Percentiles rank a stretch among this genome's conserved stretches.
Evolutionary conservation across 2,888 invertebrate genomes (phyloP).

Genomic region (Graphium colonna): DNA sequence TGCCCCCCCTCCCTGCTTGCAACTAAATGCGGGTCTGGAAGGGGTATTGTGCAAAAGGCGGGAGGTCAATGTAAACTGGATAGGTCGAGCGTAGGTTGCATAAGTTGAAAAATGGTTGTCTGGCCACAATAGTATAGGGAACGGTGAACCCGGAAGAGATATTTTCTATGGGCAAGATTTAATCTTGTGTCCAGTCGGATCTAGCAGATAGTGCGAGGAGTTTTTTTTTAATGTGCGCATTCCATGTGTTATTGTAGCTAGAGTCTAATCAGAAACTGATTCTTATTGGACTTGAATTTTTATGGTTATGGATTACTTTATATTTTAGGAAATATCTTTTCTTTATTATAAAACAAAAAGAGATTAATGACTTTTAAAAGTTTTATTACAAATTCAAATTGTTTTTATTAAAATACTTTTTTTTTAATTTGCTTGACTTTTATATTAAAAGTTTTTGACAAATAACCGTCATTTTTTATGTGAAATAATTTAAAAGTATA

Average conservation of each 20-base stretch:
- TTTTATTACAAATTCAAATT: no score
- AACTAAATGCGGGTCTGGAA: slow-evolving; percentile 8
- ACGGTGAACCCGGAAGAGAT: slow-evolving; percentile 73
- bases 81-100: slow-evolving; percentile 67
- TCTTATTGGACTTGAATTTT: neutral
- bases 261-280: no score
- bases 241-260: neutral
- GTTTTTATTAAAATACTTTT: no score
- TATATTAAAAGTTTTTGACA: no score
- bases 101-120: slow-evolving; percentile 73
- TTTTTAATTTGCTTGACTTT: no score
- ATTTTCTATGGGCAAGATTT: slow-evolving; percentile 67
- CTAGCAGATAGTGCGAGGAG: slow-evolving; percentile 35
- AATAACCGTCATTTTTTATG: no score
- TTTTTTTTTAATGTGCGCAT: slow-evolving; percentile 7
- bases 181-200: slow-evolving; percentile 54
- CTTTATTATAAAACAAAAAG: no score
- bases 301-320: neutral
- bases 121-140: slow-evolving; percentile 69
- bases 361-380: no score
- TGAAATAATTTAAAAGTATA: no score
- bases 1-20: slow-evolving; percentile 28
- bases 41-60: slow-evolving; percentile 33
- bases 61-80: slow-evolving; percentile 46
- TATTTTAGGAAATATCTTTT: no score